Evolutionary conservation across 2,797 vertebrate genomes (phyloP).

Genomic region (Trichosurus vulpecula): DNA sequence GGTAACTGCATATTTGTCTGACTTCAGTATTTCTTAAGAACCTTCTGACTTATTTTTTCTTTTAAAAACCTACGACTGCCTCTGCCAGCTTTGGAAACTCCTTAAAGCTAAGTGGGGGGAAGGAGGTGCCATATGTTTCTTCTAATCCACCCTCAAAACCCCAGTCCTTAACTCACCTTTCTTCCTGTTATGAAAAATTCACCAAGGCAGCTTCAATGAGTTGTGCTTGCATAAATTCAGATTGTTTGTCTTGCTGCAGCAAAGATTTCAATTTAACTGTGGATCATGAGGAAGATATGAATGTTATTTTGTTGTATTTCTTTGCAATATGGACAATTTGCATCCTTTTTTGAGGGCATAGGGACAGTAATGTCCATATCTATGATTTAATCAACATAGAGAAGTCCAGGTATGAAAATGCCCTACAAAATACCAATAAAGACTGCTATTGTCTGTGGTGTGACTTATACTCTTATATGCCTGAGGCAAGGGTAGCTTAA

Average conservation of each 20-base stretch:
- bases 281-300: background rate
- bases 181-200: slow-evolving; percentile 48
- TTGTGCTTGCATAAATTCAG: slow-evolving; percentile 50
- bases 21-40: slow-evolving; percentile 61
- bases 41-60: slow-evolving; percentile 51
- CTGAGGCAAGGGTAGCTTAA: background rate
- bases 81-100: slow-evolving; percentile 57
- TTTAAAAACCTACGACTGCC: slow-evolving; percentile 41
- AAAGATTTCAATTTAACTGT: slow-evolving; percentile 40
- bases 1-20: slow-evolving; percentile 58
- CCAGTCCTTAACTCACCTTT: slow-evolving; percentile 43
- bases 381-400: background rate
- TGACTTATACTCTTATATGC: background rate
- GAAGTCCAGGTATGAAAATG: background rate
- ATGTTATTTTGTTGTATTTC: slow-evolving; percentile 41
- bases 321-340: background rate
- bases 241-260: slow-evolving; percentile 16
- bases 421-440: no score
- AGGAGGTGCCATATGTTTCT: slow-evolving; percentile 65
- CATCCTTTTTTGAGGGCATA: background rate
- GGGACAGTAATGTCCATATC: background rate
- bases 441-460: background rate
- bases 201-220: slow-evolving; percentile 52
- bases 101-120: slow-evolving; percentile 52
- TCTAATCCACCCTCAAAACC: slow-evolving; percentile 62